Percentiles rank a stretch among this genome's conserved stretches.
These are phyloP conservation scores for Brachyopa scutellaris DNA, from an alignment of 2,888 invertebrate genomes.

Conservation along the genomic window DNA sequence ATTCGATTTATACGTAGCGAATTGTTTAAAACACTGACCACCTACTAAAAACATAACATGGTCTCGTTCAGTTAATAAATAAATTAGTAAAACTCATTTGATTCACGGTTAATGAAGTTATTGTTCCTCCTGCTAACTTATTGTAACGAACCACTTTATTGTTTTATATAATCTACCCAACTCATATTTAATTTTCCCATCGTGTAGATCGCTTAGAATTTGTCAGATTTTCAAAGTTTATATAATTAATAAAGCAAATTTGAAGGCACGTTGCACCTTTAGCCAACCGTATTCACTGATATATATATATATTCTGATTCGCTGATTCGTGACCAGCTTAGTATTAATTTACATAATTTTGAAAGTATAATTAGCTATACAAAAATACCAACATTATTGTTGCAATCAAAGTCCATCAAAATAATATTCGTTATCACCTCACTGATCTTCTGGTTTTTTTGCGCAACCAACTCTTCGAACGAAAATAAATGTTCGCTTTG, in stretches of 20 bases:
- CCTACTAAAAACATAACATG: too few species aligned
- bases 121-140: too few species aligned
- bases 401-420: neutral
- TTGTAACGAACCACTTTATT: too few species aligned
- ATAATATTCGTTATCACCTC: neutral
- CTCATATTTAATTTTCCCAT: too few species aligned
- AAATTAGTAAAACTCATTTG: slow-evolving; percentile 1
- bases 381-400: neutral
- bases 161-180: too few species aligned
- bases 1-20: too few species aligned
- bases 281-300: too few species aligned
- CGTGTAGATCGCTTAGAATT: too few species aligned
- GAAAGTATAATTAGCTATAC: neutral
- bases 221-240: too few species aligned
- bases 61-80: too few species aligned
- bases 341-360: neutral
- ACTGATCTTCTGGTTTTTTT: neutral
- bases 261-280: neutral
- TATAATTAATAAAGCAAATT: slow-evolving; percentile 10
- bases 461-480: neutral
- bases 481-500: neutral
- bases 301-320: too few species aligned
- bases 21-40: too few species aligned
- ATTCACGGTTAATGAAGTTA: neutral
- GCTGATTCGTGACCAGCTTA: neutral